Conservation (phyloP, 1,140 invertebrate genomes). For the Stegodyphus dumicola region DNA sequence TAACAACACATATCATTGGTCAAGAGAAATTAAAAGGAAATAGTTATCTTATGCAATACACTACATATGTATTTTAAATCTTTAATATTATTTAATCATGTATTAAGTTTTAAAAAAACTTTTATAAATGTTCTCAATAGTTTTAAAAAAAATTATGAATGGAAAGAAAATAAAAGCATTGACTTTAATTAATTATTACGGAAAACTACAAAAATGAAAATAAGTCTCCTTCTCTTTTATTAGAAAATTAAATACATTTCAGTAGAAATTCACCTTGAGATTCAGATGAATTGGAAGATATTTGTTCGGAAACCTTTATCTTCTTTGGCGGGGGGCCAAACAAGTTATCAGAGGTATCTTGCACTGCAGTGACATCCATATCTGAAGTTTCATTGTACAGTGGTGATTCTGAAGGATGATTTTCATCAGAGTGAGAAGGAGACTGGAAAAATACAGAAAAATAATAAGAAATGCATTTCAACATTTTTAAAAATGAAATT, state of each 20-base stretch:
- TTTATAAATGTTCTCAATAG: too few relatives aligned
- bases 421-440: conserved; percentile 49
- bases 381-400: conserved; percentile 39
- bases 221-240: background rate
- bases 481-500: background rate
- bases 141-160: background rate
- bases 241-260: background rate
- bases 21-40: too few relatives aligned
- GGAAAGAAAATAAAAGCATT: background rate
- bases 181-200: too few relatives aligned
- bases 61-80: too few relatives aligned
- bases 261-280: conserved; percentile 28
- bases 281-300: conserved; percentile 52
- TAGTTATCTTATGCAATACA: too few relatives aligned
- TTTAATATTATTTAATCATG: too few relatives aligned
- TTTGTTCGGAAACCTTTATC: conserved; percentile 26
- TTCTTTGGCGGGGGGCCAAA: conserved; percentile 37
- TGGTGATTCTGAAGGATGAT: conserved; percentile 26
- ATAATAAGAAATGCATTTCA: background rate
- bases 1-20: too few relatives aligned
- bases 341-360: conserved; percentile 24
- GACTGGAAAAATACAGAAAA: conserved; percentile 9
- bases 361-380: conserved; percentile 7
- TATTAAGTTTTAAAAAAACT: too few relatives aligned
- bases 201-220: background rate